Conservation (phyloP, 2,888 invertebrate species). For the Chrysolina oricalcia region DNA sequence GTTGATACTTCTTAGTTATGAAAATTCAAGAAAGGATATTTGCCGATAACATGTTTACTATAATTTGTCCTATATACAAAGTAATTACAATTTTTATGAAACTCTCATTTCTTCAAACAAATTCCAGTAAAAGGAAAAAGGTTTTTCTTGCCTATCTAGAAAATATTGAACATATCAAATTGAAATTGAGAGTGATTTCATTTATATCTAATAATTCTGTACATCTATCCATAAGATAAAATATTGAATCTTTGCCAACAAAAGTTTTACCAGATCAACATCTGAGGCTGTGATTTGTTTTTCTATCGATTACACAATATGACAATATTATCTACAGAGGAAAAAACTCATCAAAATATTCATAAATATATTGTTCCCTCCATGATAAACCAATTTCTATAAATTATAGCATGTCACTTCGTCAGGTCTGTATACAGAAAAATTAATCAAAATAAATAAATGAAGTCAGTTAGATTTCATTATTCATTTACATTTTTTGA, state of each 20-base stretch:
- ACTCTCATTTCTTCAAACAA: slow-evolving; percentile 42
- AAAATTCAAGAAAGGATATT: slow-evolving; percentile 65
- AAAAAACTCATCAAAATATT: too few species aligned
- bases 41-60: slow-evolving; percentile 60
- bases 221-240: background rate
- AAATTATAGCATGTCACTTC: too few species aligned
- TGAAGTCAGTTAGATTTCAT: too few species aligned
- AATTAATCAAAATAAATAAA: too few species aligned
- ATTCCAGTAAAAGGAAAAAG: background rate
- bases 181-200: background rate
- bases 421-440: too few species aligned
- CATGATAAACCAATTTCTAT: too few species aligned
- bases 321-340: too few species aligned
- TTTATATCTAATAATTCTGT: background rate
- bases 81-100: slow-evolving; percentile 66
- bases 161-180: background rate
- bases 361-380: too few species aligned
- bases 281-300: too few species aligned
- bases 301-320: too few species aligned
- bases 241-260: background rate
- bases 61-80: slow-evolving; percentile 68
- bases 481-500: too few species aligned
- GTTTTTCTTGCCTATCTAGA: background rate
- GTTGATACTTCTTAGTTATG: slow-evolving; percentile 63
- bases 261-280: too few species aligned